phyloP scores from a whole-genome alignment of 1,140 invertebrate genomes.

The Carposina sasakii region DNA sequence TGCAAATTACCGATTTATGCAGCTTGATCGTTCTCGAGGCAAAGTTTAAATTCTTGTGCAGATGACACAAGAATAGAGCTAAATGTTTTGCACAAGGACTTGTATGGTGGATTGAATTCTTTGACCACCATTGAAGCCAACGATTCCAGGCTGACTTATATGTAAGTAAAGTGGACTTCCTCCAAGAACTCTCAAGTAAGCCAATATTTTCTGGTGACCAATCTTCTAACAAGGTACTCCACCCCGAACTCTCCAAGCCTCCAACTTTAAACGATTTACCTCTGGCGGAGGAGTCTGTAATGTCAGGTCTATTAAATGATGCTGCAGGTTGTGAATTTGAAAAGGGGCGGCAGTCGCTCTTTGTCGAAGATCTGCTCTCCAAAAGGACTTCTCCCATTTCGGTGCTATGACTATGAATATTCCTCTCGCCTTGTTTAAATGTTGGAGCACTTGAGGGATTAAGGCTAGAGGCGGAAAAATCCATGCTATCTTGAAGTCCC shows the following conservation, averaged over 20 bases:
- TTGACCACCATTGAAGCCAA: conserved; percentile 7
- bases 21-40: too few species aligned
- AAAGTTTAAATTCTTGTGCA: neutral
- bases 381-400: conserved; percentile 29
- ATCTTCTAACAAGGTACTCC: conserved; percentile 4
- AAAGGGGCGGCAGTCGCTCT: conserved; percentile 18
- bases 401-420: conserved; percentile 23
- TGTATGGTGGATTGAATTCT: neutral
- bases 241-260: conserved; percentile 26
- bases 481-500: conserved; percentile 29
- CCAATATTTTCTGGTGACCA: conserved; percentile 6
- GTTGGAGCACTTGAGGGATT: conserved; percentile 28
- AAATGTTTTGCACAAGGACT: neutral
- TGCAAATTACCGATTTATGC: neutral
- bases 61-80: neutral
- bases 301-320: conserved; percentile 18
- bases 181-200: conserved; percentile 17
- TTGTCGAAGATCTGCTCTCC: conserved; percentile 25
- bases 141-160: conserved; percentile 11
- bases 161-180: conserved; percentile 11
- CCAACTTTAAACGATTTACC: conserved; percentile 13
- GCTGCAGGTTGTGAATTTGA: conserved; percentile 18
- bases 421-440: conserved; percentile 19
- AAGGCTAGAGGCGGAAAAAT: conserved; percentile 30
- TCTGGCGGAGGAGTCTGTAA: conserved; percentile 10